Conservation (phyloP, 2,797 vertebrate genomes). For the Coilia nasus region DNA sequence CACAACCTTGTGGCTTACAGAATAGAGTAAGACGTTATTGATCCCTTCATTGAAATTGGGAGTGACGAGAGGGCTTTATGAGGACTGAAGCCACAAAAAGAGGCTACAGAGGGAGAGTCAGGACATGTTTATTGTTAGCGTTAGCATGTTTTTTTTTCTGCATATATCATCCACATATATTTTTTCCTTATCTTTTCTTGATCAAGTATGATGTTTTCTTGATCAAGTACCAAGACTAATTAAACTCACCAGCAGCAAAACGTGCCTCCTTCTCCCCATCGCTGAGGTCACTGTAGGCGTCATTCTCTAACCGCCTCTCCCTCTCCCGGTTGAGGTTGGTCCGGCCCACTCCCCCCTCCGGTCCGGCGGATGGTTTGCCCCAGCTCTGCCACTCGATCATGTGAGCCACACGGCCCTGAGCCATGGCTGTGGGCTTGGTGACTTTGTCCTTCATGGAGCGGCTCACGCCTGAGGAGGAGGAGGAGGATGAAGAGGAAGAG, state of each 20-base stretch:
- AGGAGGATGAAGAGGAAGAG: neutral
- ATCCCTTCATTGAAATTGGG: neutral
- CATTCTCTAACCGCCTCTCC: slow-evolving; percentile 78
- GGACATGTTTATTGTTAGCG: too few species aligned
- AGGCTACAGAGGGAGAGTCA: neutral
- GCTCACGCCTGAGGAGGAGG: slow-evolving; percentile 80
- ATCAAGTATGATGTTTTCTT: neutral
- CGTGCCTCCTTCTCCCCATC: slow-evolving; percentile 97
- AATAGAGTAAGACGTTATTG: neutral
- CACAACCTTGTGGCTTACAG: too few species aligned
- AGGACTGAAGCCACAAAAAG: neutral
- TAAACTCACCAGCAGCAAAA: slow-evolving; percentile 87
- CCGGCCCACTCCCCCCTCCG: slow-evolving; percentile 74
- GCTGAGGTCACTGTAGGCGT: slow-evolving; percentile 94
- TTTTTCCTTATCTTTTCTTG: neutral
- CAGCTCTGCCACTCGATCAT: slow-evolving; percentile 99
- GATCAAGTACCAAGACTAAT: neutral
- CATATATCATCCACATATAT: neutral
- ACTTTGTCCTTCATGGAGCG: slow-evolving; percentile 98
- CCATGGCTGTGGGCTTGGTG: slow-evolving; percentile 97
- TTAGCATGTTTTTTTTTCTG: neutral
- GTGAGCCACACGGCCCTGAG: slow-evolving; percentile 92
- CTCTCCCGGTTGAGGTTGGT: slow-evolving; percentile 79
- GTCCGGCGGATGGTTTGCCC: slow-evolving; percentile 85
- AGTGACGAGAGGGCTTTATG: neutral